These are phyloP conservation scores for Pteria penguin DNA, from an alignment of 2,888 invertebrate species.

Conservation along the genomic window DNA sequence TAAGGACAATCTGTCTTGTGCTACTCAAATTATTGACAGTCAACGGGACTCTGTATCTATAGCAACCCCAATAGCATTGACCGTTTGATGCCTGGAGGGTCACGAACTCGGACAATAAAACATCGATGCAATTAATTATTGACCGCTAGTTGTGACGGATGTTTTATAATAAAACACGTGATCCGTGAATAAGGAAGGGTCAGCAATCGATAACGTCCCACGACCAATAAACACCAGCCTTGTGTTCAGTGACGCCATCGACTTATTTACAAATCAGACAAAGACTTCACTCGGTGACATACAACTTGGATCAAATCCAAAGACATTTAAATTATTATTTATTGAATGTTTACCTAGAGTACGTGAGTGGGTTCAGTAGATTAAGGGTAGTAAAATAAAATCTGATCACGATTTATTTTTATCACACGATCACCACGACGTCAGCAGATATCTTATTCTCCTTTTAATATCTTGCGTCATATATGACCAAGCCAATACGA, in stretches of 20 bases:
- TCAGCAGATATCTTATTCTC: too few species aligned
- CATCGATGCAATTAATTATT: neutral
- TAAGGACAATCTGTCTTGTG: conserved; percentile 53
- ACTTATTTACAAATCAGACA: neutral
- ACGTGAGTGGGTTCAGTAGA: too few species aligned
- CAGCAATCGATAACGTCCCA: neutral
- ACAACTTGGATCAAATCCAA: neutral
- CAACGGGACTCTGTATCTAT: conserved; percentile 49
- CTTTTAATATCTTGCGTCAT: too few species aligned
- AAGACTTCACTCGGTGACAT: neutral
- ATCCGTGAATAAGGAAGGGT: neutral
- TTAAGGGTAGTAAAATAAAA: too few species aligned
- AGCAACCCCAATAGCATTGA: conserved; percentile 67
- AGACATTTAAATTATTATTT: too few species aligned
- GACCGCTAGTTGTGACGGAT: neutral
- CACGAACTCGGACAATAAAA: neutral
- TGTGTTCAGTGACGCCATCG: neutral
- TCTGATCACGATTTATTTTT: too few species aligned
- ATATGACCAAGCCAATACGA: too few species aligned
- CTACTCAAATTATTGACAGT: conserved; percentile 56
- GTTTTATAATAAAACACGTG: neutral
- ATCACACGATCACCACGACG: too few species aligned
- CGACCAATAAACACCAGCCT: neutral
- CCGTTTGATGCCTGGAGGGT: conserved; percentile 56
- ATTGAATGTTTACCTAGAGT: too few species aligned